phyloP scores from a whole-genome alignment of 2,113 vertebrate genomes.

The Anser cygnoides region DNA sequence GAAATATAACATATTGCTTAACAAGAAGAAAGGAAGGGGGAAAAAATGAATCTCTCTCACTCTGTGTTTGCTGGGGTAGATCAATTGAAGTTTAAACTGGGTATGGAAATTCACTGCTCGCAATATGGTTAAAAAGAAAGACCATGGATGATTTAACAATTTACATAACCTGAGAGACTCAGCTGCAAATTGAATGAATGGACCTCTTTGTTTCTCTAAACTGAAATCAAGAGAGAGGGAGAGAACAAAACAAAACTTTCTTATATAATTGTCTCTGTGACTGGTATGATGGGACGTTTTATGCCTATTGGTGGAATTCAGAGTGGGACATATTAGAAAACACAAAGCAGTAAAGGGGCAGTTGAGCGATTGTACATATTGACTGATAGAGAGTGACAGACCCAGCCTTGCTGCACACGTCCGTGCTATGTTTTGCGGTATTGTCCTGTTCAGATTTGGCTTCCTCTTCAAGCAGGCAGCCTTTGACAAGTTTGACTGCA shows the following conservation, averaged over 20 bases:
- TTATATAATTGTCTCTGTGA: constrained; percentile 10
- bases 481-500: background rate
- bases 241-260: background rate
- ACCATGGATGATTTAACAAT: constrained; percentile 69
- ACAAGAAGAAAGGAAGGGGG: background rate
- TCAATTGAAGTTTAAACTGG: constrained; percentile 20
- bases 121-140: constrained; percentile 45
- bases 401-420: background rate
- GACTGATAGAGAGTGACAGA: constrained; percentile 8
- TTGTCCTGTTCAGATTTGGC: background rate
- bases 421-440: background rate
- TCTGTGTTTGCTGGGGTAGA: background rate
- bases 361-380: background rate
- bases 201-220: constrained; percentile 32
- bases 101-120: constrained; percentile 58
- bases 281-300: constrained; percentile 19
- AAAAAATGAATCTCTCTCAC: background rate
- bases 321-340: background rate
- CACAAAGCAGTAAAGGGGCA: constrained; percentile 13
- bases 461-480: background rate
- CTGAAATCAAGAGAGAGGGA: background rate
- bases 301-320: constrained; percentile 7
- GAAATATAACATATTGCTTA: background rate
- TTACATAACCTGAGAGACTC: constrained; percentile 65
- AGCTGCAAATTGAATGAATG: constrained; percentile 49